phyloP scores from a whole-genome alignment of 2,888 invertebrate species.

The Cataglyphis altisquamis region DNA sequence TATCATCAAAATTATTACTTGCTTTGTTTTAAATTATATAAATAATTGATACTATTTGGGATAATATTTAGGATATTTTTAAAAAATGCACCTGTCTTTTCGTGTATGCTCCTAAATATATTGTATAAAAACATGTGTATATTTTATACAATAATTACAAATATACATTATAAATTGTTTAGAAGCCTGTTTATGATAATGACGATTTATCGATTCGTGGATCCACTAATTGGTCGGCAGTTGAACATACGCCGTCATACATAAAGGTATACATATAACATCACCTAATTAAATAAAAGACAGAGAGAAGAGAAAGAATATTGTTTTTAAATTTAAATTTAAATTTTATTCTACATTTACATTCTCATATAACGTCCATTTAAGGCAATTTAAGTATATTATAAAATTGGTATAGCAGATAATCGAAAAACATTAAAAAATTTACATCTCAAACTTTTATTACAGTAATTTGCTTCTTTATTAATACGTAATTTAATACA shows the following conservation, averaged over 20 bases:
- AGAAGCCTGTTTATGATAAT: constrained; percentile 32
- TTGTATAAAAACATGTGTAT: neutral
- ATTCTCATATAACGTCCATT: neutral
- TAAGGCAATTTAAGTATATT: neutral
- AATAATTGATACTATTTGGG: neutral
- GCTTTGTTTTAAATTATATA: neutral
- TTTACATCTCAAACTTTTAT: neutral
- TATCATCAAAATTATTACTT: neutral
- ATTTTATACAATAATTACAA: neutral
- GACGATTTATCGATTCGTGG: constrained; percentile 50
- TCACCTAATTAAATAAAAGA: neutral
- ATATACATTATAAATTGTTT: neutral
- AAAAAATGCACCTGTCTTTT: neutral
- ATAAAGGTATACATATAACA: constrained; percentile 58
- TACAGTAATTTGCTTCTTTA: neutral
- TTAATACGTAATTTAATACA: neutral
- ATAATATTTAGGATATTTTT: neutral
- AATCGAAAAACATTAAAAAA: neutral
- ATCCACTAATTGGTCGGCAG: constrained; percentile 72
- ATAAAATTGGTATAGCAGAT: neutral
- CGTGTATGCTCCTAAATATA: neutral
- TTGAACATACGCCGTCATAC: constrained; percentile 63
- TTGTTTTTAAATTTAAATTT: neutral
- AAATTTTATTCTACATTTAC: neutral
- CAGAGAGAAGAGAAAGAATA: neutral